Conservation (phyloP, 1,140 invertebrate genomes). For the Uloborus diversus region DNA sequence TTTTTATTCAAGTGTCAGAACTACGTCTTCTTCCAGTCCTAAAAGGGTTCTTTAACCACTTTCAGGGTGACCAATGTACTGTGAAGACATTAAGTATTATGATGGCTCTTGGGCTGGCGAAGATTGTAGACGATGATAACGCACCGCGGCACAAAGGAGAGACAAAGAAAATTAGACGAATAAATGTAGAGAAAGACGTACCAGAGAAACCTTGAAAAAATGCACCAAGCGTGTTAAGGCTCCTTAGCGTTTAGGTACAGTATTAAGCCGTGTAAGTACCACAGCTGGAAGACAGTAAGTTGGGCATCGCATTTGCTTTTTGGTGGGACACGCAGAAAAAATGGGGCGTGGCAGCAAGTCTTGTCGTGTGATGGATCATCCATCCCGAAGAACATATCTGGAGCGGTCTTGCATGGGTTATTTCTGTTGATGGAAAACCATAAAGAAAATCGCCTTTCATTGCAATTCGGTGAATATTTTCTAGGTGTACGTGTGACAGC, state of each 20-base stretch:
- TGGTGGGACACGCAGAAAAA: no score
- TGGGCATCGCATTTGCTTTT: no score
- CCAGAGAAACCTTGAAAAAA: slow-evolving; percentile 2
- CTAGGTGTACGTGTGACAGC: no score
- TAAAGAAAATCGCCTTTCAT: no score
- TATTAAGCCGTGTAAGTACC: slow-evolving; percentile 1
- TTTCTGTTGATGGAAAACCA: no score
- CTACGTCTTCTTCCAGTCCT: no score
- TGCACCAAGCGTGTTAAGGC: neutral
- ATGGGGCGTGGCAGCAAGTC: slow-evolving; percentile 2
- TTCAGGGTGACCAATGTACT: slow-evolving; percentile 16
- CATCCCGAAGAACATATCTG: no score
- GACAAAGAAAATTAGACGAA: neutral
- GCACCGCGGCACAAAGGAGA: no score
- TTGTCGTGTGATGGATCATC: neutral
- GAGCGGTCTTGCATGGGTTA: neutral
- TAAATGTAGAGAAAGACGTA: neutral
- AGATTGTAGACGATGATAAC: neutral
- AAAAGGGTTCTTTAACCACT: neutral
- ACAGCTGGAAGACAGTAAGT: no score
- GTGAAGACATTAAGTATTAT: slow-evolving; percentile 13
- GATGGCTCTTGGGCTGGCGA: neutral
- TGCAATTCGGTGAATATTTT: no score
- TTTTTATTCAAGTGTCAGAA: no score
- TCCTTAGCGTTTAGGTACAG: neutral